A percentile compares a stretch with the other conserved stretches of the same genome.
phyloP scores from a whole-genome alignment of 2,797 vertebrate species.

The Naso thynnoides region DNA sequence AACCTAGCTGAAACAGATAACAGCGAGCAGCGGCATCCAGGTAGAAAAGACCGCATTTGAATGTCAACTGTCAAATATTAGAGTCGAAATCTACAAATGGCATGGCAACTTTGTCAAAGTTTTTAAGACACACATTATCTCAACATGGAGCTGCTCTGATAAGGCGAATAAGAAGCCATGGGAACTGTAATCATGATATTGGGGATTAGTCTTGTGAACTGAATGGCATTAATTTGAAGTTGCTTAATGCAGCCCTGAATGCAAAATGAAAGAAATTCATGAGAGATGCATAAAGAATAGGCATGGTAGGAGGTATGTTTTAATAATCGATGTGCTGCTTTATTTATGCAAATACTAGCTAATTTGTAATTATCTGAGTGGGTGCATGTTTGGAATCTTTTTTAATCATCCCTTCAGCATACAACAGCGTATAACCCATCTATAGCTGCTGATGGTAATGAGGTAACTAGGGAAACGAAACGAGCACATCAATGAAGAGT shows the following conservation, averaged over 20 bases:
- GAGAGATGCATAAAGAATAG: conserved; percentile 69
- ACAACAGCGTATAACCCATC: conserved; percentile 39
- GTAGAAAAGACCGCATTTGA: conserved; percentile 74
- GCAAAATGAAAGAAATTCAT: conserved; percentile 69
- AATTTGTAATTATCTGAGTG: conserved; percentile 76
- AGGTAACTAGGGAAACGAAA: conserved; percentile 23
- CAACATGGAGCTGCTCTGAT: conserved; percentile 68
- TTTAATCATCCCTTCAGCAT: conserved; percentile 59
- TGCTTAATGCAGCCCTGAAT: conserved; percentile 61
- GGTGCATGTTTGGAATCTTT: conserved; percentile 64
- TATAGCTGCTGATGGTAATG: conserved; percentile 53
- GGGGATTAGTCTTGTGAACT: conserved; percentile 68
- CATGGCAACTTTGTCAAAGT: conserved; percentile 62
- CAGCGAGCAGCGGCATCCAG: conserved; percentile 55
- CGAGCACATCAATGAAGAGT: neutral
- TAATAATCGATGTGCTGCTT: conserved; percentile 70
- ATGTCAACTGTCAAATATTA: conserved; percentile 86
- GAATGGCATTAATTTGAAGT: conserved; percentile 74
- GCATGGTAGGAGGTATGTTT: conserved; percentile 68
- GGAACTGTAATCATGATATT: conserved; percentile 80
- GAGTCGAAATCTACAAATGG: conserved; percentile 75
- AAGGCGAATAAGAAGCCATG: conserved; percentile 71
- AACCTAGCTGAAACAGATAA: conserved; percentile 75
- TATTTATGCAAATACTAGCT: conserved; percentile 78
- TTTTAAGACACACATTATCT: conserved; percentile 73